phyloP scores from a whole-genome alignment of 2,113 vertebrate species.

The Halcyon senegalensis region DNA sequence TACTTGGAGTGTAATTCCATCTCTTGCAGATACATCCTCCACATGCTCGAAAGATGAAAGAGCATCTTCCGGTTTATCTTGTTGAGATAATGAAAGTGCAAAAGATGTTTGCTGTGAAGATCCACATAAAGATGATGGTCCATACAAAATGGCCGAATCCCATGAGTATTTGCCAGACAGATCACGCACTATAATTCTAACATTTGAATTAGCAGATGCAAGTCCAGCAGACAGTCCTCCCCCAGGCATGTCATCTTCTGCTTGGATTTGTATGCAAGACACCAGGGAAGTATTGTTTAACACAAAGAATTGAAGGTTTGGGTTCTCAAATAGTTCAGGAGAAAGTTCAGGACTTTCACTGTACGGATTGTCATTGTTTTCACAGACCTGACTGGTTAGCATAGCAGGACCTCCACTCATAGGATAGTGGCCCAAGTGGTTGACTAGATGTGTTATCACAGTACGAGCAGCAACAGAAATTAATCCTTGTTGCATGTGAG shows the following conservation, averaged over 20 bases:
- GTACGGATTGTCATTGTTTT: conserved; percentile 97
- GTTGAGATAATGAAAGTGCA: conserved; percentile 70
- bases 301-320: conserved; percentile 96
- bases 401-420: conserved; percentile 97
- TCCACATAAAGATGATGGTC: conserved; percentile 81
- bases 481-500: conserved; percentile 93
- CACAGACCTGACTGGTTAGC: conserved; percentile 96
- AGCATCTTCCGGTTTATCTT: conserved; percentile 76
- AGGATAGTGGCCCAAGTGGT: conserved; percentile 96
- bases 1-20: conserved; percentile 82
- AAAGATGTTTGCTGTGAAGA: conserved; percentile 75
- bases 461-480: conserved; percentile 96
- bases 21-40: conserved; percentile 76
- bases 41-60: conserved; percentile 66
- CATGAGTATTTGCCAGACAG: conserved; percentile 97
- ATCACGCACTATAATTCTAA: conserved; percentile 94
- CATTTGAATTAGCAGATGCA: conserved; percentile 89
- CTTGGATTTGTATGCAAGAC: conserved; percentile 87
- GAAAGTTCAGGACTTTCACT: conserved; percentile 92
- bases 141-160: conserved; percentile 96
- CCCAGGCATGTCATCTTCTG: conserved; percentile 90
- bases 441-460: conserved; percentile 97
- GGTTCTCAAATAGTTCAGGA: conserved; percentile 95
- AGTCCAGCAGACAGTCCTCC: conserved; percentile 94
- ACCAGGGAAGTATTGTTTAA: conserved; percentile 94